Base-by-base conservation (phyloP, 2,113 vertebrate genomes). In the Geococcyx californianus region DNA sequence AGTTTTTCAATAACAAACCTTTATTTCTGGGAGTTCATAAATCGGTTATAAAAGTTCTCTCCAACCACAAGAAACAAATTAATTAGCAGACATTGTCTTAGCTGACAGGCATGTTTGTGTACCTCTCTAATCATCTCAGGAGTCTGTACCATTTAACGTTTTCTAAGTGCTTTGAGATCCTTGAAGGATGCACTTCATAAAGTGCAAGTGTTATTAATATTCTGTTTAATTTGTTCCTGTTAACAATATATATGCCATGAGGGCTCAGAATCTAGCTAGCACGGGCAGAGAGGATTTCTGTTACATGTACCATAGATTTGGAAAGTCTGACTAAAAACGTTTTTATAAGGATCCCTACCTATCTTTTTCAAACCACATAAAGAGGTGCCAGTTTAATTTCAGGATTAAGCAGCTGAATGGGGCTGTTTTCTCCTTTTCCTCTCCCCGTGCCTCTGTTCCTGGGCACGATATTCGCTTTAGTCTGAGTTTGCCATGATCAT, bases 61-160 rank as follows among this genome's bases (percentile, higher is more conserved):
- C 72, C 11, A 68, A 95, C 89, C 49, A 72, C 66, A 89, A 90
- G 68, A 88, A 90, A 88, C 74, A 89, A 95, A 94, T 93, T 92
- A 95, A 92, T 89, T 95, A 84, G 63, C 59, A 94, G 80, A 21
- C 77, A 62, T 77, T 62, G 82, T 94, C 91, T 93, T 94, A 81
- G 58, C 67, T 87, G 94, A 95, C 75, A 92, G 64, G 17, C n/a
- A 19, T 69, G 55, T 92, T 96, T 96, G 63, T 95, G 96, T 95
- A 75, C 78, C 89, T 94, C 56, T 91, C 85, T 89, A 95, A 90
- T 90, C 75, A 90, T 92, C 78, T 91, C 58, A 69, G 81, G 74
- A 95, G 76, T 51, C 70, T 74, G 90, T 89, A 91, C 79, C 42
- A 80, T 92, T 90, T 95, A 89, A 51, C 24, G 55, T 79, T 90